These are phyloP conservation scores for Atta colombica DNA, from an alignment of 1,140 invertebrate species.

Conservation along the genomic window DNA sequence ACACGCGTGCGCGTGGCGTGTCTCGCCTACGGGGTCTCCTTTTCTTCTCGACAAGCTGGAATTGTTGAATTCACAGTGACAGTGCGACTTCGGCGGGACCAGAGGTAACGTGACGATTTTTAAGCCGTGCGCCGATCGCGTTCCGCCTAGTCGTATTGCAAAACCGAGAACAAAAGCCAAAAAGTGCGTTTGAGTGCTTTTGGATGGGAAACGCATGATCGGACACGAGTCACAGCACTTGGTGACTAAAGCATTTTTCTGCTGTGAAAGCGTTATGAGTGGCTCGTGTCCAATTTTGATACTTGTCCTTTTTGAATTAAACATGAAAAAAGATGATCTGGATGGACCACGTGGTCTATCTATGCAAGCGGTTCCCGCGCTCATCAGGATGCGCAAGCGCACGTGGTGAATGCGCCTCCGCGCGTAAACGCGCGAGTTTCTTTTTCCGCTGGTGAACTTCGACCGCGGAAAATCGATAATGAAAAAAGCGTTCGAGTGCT, in stretches of 20 bases:
- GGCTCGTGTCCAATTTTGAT: no score
- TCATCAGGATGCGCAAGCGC: not conserved
- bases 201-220: no score
- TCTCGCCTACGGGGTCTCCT: conserved; percentile 21
- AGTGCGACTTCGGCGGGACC: conserved; percentile 48
- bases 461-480: not conserved
- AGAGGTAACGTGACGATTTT: conserved; percentile 62
- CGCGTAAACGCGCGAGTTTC: not conserved
- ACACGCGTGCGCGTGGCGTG: conserved; percentile 39
- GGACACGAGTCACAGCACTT: no score
- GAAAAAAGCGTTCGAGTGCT: not conserved
- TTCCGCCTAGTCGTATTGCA: no score
- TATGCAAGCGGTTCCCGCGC: not conserved
- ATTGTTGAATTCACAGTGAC: conserved; percentile 58
- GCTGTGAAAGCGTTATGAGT: no score
- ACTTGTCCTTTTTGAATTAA: no score
- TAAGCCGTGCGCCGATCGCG: not conserved
- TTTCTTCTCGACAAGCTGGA: conserved; percentile 5
- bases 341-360: not conserved
- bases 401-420: not conserved
- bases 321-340: not conserved
- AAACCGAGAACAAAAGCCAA: not conserved
- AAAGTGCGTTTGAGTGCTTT: not conserved
- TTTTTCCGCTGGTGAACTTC: not conserved
- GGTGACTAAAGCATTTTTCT: no score